Conservation (phyloP, 2,797 vertebrate species). For the Spizella passerina region DNA sequence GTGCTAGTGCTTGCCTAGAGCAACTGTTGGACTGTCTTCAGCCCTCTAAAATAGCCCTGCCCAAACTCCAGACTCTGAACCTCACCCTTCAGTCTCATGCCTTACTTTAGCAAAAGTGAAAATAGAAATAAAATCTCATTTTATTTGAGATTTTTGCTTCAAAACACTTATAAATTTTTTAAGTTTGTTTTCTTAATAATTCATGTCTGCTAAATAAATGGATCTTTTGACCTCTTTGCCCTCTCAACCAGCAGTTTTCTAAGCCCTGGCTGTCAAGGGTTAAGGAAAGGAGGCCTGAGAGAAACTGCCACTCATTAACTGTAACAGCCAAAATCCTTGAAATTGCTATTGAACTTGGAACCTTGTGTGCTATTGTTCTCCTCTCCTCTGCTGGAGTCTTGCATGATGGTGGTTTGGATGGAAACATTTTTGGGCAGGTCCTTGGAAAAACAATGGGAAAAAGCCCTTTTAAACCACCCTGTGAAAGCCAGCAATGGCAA, state of each 20-base stretch:
- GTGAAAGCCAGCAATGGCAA: conserved; percentile 50
- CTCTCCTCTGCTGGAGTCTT: conserved; percentile 43
- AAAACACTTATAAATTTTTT: background rate
- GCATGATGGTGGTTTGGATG: conserved; percentile 61
- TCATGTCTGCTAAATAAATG: background rate
- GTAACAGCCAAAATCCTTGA: conserved; percentile 47
- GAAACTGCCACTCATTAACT: conserved; percentile 42
- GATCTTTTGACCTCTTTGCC: background rate
- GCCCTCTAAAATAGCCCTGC: conserved; percentile 39
- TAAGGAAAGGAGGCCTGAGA: conserved; percentile 18
- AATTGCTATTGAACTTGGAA: conserved; percentile 68
- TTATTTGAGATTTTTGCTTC: background rate
- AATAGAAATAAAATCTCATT: background rate
- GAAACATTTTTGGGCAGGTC: conserved; percentile 64
- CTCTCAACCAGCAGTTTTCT: background rate
- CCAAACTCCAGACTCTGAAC: conserved; percentile 11
- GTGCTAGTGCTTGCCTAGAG: background rate
- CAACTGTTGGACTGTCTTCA: background rate
- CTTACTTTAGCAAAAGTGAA: background rate
- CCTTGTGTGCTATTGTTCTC: conserved; percentile 53
- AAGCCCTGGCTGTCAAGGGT: background rate
- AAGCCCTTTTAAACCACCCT: conserved; percentile 30
- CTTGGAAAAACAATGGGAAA: conserved; percentile 60
- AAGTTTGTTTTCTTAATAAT: background rate
- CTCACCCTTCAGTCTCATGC: conserved; percentile 10